Evolutionary conservation across 2,113 vertebrate species (phyloP), one percentile per base, ranked within the genome.

Genomic region (Craseonycteris thonglongyai): DNA sequence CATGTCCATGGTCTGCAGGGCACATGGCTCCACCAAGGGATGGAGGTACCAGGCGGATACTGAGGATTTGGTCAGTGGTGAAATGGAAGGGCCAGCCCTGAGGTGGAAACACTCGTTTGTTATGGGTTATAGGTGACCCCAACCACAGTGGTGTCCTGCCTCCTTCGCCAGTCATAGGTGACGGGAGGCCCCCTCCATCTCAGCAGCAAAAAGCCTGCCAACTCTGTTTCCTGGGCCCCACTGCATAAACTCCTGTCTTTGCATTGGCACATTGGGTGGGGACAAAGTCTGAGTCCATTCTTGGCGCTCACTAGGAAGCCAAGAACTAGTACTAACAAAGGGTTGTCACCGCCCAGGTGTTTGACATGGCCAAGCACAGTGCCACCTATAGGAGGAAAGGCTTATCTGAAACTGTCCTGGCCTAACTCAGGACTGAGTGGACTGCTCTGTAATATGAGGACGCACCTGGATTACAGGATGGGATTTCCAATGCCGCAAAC

Each of bases 401-500:
- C 22, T 28, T 24, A 5, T 63, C 38, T 3, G 56, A 1, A 8
- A 63, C 11, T 16, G 35, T 10, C 28, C 6, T 0, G 30, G 49
- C 42, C 42, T 30, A 3, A 1, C 13, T 38, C 2, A 1, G 45
- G 51, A 9, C n/a, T 4, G 0, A 16, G 8, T 13, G 30, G 63
- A 24, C 58, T 63, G 47, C n/a, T 81, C 16, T 61, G 42, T 38
- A 3, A 33, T 18, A 5, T 33, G 54, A 9, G 24, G 47, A 15
- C 42, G n/a, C 40, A 13, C 12, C 42, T 54, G 1, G 63, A 1
- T 42, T 35, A 0, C 0, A 1, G 56, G n/a, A 1, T 3, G 45
- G n/a, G 42, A 24, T 38, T 5, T 26, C 4, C 0, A 58, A 54
- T 7, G n/a, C 71, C 58, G 22, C 19, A 18, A 28, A 15, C 3